Evolutionary conservation across 2,888 invertebrate genomes (phyloP), one percentile per base, ranked within the genome.

Genomic region (Pandemis corylana): DNA sequence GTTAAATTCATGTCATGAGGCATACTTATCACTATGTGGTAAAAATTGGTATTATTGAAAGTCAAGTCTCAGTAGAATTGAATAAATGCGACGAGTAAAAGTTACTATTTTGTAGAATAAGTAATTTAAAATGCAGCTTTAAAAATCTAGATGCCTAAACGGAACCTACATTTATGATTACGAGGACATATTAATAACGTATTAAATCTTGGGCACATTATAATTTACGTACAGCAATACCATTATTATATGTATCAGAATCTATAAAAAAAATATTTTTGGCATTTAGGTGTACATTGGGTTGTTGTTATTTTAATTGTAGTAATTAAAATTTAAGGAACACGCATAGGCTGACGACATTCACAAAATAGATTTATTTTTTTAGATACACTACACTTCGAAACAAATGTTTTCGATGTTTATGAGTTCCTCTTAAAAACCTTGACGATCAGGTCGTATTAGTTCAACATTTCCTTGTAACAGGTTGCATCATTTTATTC

Each of bases 51-150:
- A 36, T 44, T 42, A 15, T 66, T 51, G 15, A 5, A 56, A 9
- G 7, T 66, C 13, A 20, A n/a, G 28, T 63, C 42, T 46, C 28
- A 56, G n/a, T 59, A 74, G 56, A 56, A 56, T 15, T 61, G 36
- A 68, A 59, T 42, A 61, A 10, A 46, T 49, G 69, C 59, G 59
- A 51, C 51, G 62, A 70, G 75, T 76, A 77, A 79, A 82, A 81
- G 81, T 83, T 85, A 83, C 82, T 82, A 82, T 80, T 36, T 36
- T 78, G 77, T 80, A 79, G 77, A 71, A 79, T 83, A 83, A 79
- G 77, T 79, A 79, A 77, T 53, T 53, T 44, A 65, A 61, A 64
- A 80, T 76, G 77, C 81, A 82, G 82, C 82, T 84, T 85, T 82
- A 82, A 82, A 79, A 76, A 72, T 80, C 79, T 80, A 81, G 78